Conservation (phyloP, 2,113 vertebrate genomes). For the Chionomys nivalis region DNA sequence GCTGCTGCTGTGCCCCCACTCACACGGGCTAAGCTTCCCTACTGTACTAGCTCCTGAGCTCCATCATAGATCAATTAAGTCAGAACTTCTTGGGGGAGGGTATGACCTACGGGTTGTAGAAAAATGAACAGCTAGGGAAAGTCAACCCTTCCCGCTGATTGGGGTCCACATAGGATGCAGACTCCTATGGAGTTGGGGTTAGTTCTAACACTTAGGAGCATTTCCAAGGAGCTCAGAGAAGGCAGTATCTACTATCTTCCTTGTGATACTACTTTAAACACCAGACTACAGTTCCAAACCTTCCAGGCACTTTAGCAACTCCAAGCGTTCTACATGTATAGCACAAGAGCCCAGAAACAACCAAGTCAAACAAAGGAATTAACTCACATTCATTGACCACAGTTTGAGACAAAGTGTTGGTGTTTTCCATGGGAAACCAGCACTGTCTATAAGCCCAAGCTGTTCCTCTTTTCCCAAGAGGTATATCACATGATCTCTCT, state of each 20-base stretch:
- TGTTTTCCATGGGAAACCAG: neutral
- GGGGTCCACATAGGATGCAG: neutral
- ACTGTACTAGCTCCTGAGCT: neutral
- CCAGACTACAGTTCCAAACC: neutral
- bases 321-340: neutral
- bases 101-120: neutral
- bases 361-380: neutral
- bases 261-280: neutral
- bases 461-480: neutral
- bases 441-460: neutral
- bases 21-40: neutral
- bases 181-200: neutral
- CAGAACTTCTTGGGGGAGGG: neutral
- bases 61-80: neutral
- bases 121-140: neutral
- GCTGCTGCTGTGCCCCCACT: neutral
- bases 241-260: neutral
- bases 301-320: neutral
- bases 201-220: neutral
- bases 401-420: conserved; percentile 39
- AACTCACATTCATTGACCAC: neutral
- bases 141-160: neutral
- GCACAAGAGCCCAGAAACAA: neutral
- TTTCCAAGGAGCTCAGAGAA: neutral
- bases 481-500: conserved; percentile 42